Evolutionary conservation across 2,113 vertebrate genomes (phyloP).

Genomic region (Tachuris rubrigastra): DNA sequence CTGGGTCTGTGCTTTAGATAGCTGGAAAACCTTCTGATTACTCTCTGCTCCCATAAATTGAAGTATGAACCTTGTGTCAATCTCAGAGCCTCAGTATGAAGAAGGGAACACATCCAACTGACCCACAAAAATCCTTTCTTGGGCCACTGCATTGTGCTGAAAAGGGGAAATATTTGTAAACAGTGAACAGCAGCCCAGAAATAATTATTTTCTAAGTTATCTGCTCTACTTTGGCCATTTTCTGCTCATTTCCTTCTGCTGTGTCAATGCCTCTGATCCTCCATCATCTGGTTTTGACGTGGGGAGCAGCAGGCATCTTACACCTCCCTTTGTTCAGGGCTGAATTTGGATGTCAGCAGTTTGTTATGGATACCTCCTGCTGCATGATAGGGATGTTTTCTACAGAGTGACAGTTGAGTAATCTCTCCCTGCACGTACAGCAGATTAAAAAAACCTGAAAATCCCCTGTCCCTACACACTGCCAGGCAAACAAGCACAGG

Average conservation of each 20-base stretch:
- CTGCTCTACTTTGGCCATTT: background rate
- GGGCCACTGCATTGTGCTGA: background rate
- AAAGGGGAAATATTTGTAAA: background rate
- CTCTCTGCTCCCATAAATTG: background rate
- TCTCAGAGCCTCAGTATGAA: background rate
- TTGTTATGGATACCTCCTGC: background rate
- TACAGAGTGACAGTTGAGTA: background rate
- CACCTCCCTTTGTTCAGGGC: background rate
- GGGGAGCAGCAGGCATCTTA: background rate
- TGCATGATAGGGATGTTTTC: background rate
- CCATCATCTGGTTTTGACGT: rapidly evolving
- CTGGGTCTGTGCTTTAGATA: background rate
- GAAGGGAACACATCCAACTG: background rate
- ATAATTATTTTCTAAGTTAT: background rate
- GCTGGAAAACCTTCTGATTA: background rate
- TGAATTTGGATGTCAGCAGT: background rate
- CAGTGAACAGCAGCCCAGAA: background rate
- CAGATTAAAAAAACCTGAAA: background rate
- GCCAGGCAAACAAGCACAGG: background rate
- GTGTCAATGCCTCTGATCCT: background rate
- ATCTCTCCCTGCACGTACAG: background rate
- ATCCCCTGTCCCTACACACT: background rate
- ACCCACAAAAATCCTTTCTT: background rate
- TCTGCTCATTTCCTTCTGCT: background rate
- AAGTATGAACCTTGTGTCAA: background rate